These are phyloP conservation scores for Nothoprocta pentlandii DNA, from an alignment of 2,113 vertebrate genomes.

Conservation along the genomic window DNA sequence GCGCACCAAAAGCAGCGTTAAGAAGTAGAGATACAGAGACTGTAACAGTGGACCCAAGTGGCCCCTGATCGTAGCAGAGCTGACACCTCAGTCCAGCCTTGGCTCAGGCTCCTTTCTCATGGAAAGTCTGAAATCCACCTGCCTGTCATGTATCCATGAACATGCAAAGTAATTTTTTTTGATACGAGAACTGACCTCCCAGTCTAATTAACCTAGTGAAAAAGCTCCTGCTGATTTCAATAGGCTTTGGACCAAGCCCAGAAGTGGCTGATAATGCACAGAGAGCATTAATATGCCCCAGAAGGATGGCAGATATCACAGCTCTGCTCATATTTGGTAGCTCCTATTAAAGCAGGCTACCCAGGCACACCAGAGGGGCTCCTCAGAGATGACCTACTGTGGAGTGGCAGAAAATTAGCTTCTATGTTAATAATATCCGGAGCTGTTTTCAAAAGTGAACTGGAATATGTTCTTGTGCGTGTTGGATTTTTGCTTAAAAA, in stretches of 20 bases:
- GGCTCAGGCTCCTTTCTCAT: not conserved
- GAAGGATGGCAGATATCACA: not conserved
- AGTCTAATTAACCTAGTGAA: not conserved
- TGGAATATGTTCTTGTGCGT: not conserved
- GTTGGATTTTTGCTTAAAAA: slow-evolving; percentile 34
- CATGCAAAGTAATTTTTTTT: not conserved
- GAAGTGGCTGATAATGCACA: not conserved
- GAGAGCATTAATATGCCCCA: fast-evolving
- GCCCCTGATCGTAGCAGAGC: not conserved
- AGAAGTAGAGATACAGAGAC: not conserved
- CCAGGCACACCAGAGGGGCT: not conserved
- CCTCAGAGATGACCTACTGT: not conserved
- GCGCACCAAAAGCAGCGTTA: not conserved
- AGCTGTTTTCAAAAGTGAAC: not conserved
- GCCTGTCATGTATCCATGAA: not conserved
- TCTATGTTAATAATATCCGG: not conserved
- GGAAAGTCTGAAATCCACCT: not conserved
- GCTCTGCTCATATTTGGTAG: not conserved
- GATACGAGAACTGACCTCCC: not conserved
- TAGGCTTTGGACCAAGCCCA: not conserved
- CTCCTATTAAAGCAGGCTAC: not conserved
- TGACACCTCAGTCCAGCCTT: not conserved
- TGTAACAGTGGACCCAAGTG: not conserved
- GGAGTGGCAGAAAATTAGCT: slow-evolving; percentile 19
- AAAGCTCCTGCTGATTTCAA: not conserved